Evolutionary conservation across 1,140 invertebrate genomes (phyloP), one percentile per base, ranked within the genome.

Genomic region (Phenacoccus solenopsis): DNA sequence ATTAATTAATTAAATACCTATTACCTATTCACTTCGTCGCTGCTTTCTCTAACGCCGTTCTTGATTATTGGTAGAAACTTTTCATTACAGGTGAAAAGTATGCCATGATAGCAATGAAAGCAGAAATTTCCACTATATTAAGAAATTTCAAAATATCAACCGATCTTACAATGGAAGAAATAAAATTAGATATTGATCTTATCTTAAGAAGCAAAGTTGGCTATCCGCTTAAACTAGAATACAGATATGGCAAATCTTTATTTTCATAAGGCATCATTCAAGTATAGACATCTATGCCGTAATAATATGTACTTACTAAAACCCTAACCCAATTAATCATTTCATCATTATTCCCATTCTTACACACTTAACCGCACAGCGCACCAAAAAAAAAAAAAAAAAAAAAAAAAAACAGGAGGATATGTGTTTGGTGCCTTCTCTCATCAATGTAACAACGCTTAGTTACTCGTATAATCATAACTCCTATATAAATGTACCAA

Each of bases 41-140:
- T n/a, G n/a, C 30, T 32, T 32, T 32, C 5, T 32, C 30, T 7
- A 32, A 32, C 30, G 5, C 5, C 13, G 30, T 73, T 67, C 22
- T 69, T 69, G 13, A 73, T 73, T 38, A 32, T 72, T 9, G 72
- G 68, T 10, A 72, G 73, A 71, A 72, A 16, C 20, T 9, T 49
- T n/a, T 3, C 25, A 4, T 3, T 24, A 25, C 4, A 64, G 59
- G 59, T 64, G 4, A 64, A 2, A 64, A 64, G 25, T 64, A 64
- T 16, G 59, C 10, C 2, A 64, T 64, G 59, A 3, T 64, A 16
- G 22, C 59, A 3, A 64, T 64, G 59, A 64, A 64, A 27, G 59
- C 25, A 5, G 10, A 25, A 25, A 10, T 64, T 25, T 64, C 5
- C 12, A 4, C 2, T 9, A 10, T 24, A 10, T 16, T 64, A 64